phyloP scores from a whole-genome alignment of 2,888 invertebrate genomes.

The Epinotia brunnichana region DNA sequence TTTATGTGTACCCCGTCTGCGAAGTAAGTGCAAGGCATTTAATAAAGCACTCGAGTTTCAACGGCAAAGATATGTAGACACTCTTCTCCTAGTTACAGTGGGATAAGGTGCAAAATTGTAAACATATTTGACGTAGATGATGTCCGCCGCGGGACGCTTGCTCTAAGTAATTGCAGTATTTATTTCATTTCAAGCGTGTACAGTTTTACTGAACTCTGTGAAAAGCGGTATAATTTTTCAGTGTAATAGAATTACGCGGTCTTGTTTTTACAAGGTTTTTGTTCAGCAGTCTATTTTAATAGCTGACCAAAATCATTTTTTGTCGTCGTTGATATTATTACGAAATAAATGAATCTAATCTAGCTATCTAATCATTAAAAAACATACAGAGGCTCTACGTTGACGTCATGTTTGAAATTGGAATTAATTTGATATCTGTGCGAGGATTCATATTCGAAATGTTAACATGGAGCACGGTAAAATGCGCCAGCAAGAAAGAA shows the following conservation, averaged over 20 bases:
- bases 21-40: slow-evolving; percentile 9
- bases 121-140: background rate
- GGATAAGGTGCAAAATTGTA: background rate
- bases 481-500: too few relatives aligned
- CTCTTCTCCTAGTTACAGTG: background rate
- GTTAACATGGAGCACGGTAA: too few relatives aligned
- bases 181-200: slow-evolving; percentile 4
- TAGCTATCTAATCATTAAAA: too few relatives aligned
- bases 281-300: background rate
- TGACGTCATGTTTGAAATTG: too few relatives aligned
- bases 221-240: slow-evolving; percentile 4
- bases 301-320: background rate
- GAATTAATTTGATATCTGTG: too few relatives aligned
- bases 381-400: too few relatives aligned
- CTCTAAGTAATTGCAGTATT: slow-evolving; percentile 12
- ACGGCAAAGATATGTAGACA: background rate
- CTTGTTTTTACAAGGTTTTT: background rate
- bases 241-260: background rate
- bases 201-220: background rate
- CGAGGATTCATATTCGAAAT: too few relatives aligned
- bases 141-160: background rate
- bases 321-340: too few relatives aligned
- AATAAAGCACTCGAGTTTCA: background rate
- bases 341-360: too few relatives aligned
- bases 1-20: slow-evolving; percentile 4